phyloP scores from a whole-genome alignment of 2,888 invertebrate genomes.

The Troilus luridus region DNA sequence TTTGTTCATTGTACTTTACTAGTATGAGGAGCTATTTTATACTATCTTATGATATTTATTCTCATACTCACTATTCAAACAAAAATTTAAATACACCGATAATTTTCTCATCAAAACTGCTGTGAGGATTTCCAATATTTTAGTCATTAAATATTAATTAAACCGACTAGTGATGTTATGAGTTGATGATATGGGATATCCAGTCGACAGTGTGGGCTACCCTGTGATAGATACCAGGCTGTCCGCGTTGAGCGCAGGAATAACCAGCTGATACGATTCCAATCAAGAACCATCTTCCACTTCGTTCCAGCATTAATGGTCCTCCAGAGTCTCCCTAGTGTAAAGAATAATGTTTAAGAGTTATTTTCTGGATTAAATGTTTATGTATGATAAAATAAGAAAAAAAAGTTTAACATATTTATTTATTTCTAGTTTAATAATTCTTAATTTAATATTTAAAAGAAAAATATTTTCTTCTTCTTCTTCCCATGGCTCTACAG shows the following conservation, averaged over 20 bases:
- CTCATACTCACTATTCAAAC: not conserved
- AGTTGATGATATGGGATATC: conserved; percentile 80
- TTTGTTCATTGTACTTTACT: conserved; percentile 37
- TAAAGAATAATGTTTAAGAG: not conserved
- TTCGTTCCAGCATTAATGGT: conserved; percentile 89
- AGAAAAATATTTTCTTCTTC: no score
- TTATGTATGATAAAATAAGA: not conserved
- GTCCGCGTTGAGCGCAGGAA: conserved; percentile 92
- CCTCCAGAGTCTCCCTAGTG: conserved; percentile 88
- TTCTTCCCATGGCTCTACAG: no score
- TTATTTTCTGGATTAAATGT: not conserved
- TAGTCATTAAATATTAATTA: not conserved
- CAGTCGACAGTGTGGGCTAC: conserved; percentile 95
- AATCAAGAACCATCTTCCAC: conserved; percentile 91
- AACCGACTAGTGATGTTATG: conserved; percentile 59
- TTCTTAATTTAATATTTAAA: no score
- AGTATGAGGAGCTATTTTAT: not conserved
- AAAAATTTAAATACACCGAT: not conserved
- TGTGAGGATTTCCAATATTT: not conserved
- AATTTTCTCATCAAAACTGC: not conserved
- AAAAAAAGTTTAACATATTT: not conserved
- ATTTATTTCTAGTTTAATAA: no score
- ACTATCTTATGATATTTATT: not conserved
- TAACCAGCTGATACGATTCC: conserved; percentile 95
- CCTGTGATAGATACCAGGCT: conserved; percentile 94